Conservation (phyloP, 2,797 vertebrate species). For the Hozukius guyotensis region DNA sequence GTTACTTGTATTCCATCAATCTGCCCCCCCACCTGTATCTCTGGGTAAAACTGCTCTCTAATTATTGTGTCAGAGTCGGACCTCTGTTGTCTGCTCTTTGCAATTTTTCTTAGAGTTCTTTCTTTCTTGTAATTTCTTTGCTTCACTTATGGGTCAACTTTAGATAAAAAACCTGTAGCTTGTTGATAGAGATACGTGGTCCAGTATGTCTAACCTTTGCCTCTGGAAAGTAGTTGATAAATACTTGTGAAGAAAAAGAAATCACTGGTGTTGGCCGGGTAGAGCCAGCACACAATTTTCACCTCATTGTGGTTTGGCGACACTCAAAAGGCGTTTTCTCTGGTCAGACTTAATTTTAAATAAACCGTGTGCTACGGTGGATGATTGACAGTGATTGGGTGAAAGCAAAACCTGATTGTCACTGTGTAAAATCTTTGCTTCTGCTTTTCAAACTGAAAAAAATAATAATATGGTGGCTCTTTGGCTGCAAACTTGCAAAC, state of each 20-base stretch:
- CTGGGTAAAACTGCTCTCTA: constrained; percentile 34
- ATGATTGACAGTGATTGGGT: too few relatives aligned
- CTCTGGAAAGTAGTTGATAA: neutral
- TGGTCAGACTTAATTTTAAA: constrained; percentile 17
- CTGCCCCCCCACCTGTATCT: constrained; percentile 22
- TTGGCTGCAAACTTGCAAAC: too few relatives aligned
- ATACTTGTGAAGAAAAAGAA: neutral
- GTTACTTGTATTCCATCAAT: constrained; percentile 27
- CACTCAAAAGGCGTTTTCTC: constrained; percentile 11
- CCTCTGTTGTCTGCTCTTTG: constrained; percentile 13
- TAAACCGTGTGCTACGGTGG: neutral
- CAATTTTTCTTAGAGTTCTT: neutral
- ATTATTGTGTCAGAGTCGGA: constrained; percentile 42
- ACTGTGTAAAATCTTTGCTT: too few relatives aligned
- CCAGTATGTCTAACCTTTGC: neutral
- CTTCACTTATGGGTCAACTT: neutral
- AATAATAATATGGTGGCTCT: too few relatives aligned
- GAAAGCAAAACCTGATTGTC: too few relatives aligned
- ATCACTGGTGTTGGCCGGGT: neutral
- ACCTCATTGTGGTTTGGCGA: constrained; percentile 32
- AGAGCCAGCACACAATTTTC: constrained; percentile 11
- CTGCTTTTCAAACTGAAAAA: too few relatives aligned
- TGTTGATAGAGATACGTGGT: neutral
- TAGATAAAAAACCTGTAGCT: neutral
- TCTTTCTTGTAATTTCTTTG: neutral